Conservation (phyloP, 2,797 vertebrate species). For the Fundulus diaphanus region DNA sequence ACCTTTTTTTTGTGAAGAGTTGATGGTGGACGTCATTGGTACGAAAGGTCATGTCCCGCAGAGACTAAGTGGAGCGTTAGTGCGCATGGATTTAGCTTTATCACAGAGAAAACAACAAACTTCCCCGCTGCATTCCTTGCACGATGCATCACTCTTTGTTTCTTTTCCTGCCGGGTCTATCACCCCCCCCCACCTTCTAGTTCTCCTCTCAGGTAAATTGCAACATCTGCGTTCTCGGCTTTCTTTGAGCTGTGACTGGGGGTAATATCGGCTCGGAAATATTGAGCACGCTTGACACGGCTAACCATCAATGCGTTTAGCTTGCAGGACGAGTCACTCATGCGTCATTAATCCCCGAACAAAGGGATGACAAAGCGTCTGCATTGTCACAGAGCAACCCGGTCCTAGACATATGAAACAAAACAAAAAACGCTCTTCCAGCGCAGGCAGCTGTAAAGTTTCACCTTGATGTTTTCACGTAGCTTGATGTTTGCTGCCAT, state of each 20-base stretch:
- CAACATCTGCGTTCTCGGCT: not conserved
- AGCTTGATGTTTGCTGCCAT: conserved; percentile 7
- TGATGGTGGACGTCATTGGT: conserved; percentile 1
- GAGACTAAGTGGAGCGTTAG: not conserved
- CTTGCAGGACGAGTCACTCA: conserved; percentile 39
- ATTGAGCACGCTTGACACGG: conserved; percentile 12
- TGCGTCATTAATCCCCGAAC: conserved; percentile 66
- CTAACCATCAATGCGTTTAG: conserved; percentile 25
- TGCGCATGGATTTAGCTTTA: not conserved
- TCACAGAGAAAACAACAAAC: conserved; percentile 3
- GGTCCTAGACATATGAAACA: conserved; percentile 13
- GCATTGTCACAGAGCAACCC: conserved; percentile 12
- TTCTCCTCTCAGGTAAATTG: conserved; percentile 1
- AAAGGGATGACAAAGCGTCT: conserved; percentile 46
- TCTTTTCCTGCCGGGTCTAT: conserved; percentile 1
- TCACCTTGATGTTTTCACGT: conserved; percentile 14
- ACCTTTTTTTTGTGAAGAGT: conserved; percentile 47
- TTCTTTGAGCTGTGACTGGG: not conserved
- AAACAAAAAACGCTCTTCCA: not conserved
- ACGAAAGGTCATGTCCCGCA: conserved; percentile 8
- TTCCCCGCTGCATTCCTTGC: conserved; percentile 1
- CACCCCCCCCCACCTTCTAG: not conserved
- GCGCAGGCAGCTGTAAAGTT: conserved; percentile 1
- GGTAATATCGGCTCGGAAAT: not conserved
- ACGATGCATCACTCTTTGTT: conserved; percentile 2